Evolutionary conservation across 2,888 invertebrate species (phyloP), one percentile per base, ranked within the genome.

Genomic region (Drosophila suboccidentalis): DNA sequence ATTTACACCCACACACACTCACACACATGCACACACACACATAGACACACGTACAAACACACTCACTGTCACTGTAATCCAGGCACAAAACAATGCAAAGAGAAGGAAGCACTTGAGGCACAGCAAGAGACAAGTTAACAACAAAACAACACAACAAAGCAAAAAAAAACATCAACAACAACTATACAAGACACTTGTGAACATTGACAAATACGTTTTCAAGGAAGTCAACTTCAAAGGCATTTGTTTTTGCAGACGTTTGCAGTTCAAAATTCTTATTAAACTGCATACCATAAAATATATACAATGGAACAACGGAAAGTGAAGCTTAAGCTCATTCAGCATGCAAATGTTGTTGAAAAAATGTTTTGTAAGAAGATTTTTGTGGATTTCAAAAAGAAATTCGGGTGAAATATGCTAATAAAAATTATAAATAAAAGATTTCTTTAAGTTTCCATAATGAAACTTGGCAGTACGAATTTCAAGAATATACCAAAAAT

Each of bases 121-220:
- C 65, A 62, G 46, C 60, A 26, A 39, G 34, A 46, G 51, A 63
- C 58, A 63, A 49, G 36, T 64, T 39, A 49, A 44, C 19, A 44
- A 22, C 46, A 61, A 47, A 53, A 29, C 44, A 72, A 53, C 36
- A 10, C 44, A 53, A 69, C 36, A 65, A 61, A 43, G 60, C 54
- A 46, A 44, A 26, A 8, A n/a, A 22, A 11, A 11, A 17, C 41
- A 19, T 5, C 47, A 49, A 44, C 17, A 46, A 15, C 49, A 68
- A 54, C 43, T 50, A 60, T 36, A 41, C 53, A 26, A 59, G 57
- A 67, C 75, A 80, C 74, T 88, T 70, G 53, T 60, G 72, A 58
- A 75, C 83, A 84, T 73, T 81, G 85, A 79, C 73, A 87, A 79
- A 85, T 77, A 82, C 76, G 71, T 74, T 72, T 80, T 70, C 80